Evolutionary conservation across 1,140 invertebrate species (phyloP).

Genomic region (Holcopasites calliopsidis): DNA sequence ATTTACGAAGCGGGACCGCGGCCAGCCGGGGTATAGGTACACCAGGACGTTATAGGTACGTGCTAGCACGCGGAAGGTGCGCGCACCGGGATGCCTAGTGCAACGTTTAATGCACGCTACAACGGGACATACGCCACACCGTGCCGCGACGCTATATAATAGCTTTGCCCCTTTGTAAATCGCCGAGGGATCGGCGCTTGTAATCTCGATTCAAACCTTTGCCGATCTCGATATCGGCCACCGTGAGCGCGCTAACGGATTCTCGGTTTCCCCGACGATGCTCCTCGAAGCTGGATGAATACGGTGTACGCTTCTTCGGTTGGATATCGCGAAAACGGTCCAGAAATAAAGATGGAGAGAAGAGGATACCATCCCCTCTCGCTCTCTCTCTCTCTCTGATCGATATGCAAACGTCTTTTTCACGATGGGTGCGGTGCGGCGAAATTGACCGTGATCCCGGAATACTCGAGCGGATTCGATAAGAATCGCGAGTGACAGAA

Average conservation of each 20-base stretch:
- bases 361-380: not conserved
- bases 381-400: conserved; percentile 31
- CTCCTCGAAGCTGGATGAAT: not conserved
- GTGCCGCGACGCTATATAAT: conserved; percentile 41
- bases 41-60: conserved; percentile 28
- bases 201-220: conserved; percentile 48
- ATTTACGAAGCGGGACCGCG: conserved; percentile 59
- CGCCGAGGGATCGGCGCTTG: conserved; percentile 39
- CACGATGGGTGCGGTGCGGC: not conserved
- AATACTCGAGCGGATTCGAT: conserved; percentile 5
- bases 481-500: conserved; percentile 4
- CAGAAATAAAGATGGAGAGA: conserved; percentile 24
- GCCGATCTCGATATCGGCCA: conserved; percentile 55
- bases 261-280: not conserved
- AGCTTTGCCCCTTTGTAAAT: conserved; percentile 47
- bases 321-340: conserved; percentile 10
- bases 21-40: conserved; percentile 37
- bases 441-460: conserved; percentile 15
- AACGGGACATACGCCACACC: conserved; percentile 26
- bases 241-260: conserved; percentile 41
- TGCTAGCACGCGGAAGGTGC: conserved; percentile 27
- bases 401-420: conserved; percentile 15
- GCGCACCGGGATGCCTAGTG: conserved; percentile 16
- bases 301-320: too few species aligned
- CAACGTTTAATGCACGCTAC: conserved; percentile 41